Conservation (phyloP, 2,888 invertebrate genomes). For the Agrilus biguttatus region DNA sequence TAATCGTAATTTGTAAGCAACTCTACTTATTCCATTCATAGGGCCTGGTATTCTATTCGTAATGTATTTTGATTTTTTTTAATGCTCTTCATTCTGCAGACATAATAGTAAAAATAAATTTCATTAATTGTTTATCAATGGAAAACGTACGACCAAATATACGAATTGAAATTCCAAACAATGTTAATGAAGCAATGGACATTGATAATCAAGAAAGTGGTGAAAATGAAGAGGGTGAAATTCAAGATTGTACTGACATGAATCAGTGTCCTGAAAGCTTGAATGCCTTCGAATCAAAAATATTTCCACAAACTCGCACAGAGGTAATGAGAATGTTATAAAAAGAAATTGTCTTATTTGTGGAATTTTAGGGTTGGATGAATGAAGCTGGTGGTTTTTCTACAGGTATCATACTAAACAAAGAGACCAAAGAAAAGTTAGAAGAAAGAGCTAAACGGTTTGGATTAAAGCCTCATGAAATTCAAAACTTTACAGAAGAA, state of each 20-base stretch:
- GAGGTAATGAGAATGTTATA: no score
- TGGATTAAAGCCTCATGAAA: conserved; percentile 33
- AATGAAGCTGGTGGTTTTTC: conserved; percentile 29
- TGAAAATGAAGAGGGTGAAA: conserved; percentile 31
- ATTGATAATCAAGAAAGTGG: conserved; percentile 24
- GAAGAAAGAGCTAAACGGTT: conserved; percentile 43
- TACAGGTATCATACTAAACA: conserved; percentile 35
- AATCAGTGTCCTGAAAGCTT: background rate
- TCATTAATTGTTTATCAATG: conserved; percentile 10
- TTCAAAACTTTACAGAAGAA: conserved; percentile 28
- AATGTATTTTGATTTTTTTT: no score
- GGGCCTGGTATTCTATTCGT: no score
- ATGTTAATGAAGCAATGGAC: conserved; percentile 33
- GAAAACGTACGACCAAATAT: conserved; percentile 26
- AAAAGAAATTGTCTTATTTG: no score
- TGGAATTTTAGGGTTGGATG: conserved; percentile 15
- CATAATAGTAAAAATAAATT: conserved; percentile 2
- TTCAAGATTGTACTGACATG: conserved; percentile 21
- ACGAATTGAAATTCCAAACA: conserved; percentile 33
- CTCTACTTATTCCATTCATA: no score
- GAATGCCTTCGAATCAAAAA: no score
- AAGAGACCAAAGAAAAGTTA: conserved; percentile 36
- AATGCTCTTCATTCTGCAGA: background rate
- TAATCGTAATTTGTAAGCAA: no score
- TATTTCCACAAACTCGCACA: no score